A percentile compares a stretch with the other conserved stretches of the same genome.
Evolutionary conservation across 2,797 vertebrate species (phyloP).

Genomic region (Megaceryle alcyon): DNA sequence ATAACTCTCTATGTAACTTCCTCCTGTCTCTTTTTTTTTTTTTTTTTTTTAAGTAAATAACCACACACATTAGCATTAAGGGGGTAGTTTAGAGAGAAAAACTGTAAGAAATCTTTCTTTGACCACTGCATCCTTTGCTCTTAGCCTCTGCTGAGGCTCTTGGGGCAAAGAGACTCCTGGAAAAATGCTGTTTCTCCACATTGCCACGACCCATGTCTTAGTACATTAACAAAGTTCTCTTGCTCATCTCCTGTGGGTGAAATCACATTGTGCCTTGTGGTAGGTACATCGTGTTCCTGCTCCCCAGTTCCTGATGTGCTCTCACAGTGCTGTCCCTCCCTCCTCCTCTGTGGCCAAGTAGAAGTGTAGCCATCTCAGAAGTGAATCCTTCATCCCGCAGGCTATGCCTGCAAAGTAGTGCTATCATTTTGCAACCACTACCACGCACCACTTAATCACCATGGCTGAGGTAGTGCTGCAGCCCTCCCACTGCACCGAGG

Average conservation of each 20-base stretch:
- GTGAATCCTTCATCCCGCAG: background rate
- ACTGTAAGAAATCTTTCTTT: background rate
- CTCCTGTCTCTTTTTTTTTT: background rate
- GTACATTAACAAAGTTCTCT: background rate
- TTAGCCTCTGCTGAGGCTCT: background rate
- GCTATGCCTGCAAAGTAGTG: background rate
- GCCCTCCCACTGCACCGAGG: rapidly evolving
- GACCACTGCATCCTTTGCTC: background rate
- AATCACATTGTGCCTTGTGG: rapidly evolving
- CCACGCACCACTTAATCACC: background rate
- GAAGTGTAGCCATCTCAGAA: background rate
- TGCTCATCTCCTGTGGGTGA: background rate
- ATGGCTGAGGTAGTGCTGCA: background rate
- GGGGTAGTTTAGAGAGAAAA: background rate
- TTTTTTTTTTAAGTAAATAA: background rate
- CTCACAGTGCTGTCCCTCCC: background rate
- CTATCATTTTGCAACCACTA: background rate
- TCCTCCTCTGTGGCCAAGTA: background rate
- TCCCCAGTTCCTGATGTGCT: background rate
- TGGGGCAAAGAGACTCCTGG: background rate
- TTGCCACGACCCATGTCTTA: rapidly evolving
- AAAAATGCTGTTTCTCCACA: background rate
- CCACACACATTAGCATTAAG: background rate
- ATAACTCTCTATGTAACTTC: background rate
- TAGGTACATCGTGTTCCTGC: background rate